phyloP scores from a whole-genome alignment of 2,113 vertebrate species.

The Mustelus asterias region DNA sequence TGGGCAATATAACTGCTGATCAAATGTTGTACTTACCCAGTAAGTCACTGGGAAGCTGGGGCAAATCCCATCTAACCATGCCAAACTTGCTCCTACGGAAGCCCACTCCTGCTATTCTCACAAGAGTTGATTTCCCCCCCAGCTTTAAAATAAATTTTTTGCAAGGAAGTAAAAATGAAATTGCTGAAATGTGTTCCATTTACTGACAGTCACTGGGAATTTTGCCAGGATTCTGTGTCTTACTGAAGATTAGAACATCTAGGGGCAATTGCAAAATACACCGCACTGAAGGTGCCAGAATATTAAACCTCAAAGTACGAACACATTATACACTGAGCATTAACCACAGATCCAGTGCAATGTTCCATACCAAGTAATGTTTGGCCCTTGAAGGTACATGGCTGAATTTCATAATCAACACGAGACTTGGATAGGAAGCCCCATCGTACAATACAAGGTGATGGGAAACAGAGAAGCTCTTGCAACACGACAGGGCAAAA shows the following conservation, averaged over 20 bases:
- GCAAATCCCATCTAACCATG: background rate
- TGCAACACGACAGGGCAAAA: background rate
- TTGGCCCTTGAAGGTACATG: background rate
- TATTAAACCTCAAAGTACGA: background rate
- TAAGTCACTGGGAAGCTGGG: too few relatives aligned
- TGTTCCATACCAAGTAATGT: background rate
- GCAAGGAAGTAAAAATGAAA: background rate
- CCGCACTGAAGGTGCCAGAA: background rate
- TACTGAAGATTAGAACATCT: background rate
- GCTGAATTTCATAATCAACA: background rate
- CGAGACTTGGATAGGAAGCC: background rate
- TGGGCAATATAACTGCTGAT: background rate
- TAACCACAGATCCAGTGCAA: background rate
- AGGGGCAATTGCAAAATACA: background rate
- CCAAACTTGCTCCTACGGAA: background rate
- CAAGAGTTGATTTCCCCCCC: too few relatives aligned
- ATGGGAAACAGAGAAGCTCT: background rate
- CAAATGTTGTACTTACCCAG: background rate
- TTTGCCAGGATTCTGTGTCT: background rate
- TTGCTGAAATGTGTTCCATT: background rate
- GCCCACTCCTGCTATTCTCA: background rate
- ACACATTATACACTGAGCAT: background rate
- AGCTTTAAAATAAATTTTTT: background rate
- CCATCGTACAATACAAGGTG: background rate
- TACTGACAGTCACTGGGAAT: background rate